A percentile compares a stretch with the other conserved stretches of the same genome.
Evolutionary conservation across 2,113 vertebrate species (phyloP).

Genomic region (Myanophis thanlyinensis): DNA sequence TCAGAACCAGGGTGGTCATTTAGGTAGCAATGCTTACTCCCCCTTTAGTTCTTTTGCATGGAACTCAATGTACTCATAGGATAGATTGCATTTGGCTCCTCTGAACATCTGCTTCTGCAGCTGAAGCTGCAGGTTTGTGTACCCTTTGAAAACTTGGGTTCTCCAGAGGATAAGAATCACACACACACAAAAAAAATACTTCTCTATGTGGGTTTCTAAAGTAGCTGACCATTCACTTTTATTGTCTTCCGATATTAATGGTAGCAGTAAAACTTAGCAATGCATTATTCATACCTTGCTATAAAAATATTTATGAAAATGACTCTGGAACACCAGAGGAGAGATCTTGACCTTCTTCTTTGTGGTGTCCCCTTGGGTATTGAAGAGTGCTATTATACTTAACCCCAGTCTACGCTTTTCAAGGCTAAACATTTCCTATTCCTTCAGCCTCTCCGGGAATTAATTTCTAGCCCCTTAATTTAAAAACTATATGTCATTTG

Average conservation of each 20-base stretch:
- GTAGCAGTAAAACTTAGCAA: neutral
- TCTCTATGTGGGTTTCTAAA: constrained; percentile 30
- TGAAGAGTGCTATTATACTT: neutral
- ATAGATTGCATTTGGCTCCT: constrained; percentile 21
- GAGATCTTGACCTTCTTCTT: neutral
- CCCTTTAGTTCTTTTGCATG: neutral
- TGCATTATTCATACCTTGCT: neutral
- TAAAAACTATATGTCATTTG: neutral
- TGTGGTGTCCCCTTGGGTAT: neutral
- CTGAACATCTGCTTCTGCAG: constrained; percentile 59
- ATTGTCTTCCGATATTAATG: fast-evolving
- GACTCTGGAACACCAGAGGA: neutral
- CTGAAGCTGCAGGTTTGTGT: constrained; percentile 37
- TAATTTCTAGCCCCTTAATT: neutral
- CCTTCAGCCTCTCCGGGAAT: neutral
- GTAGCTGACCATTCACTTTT: neutral
- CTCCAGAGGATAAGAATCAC: constrained; percentile 41
- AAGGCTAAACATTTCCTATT: neutral
- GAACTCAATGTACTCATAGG: neutral
- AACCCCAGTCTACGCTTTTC: neutral
- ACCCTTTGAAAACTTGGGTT: constrained; percentile 28
- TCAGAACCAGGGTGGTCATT: constrained; percentile 10
- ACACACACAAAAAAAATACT: constrained; percentile 26
- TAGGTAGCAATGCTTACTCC: constrained; percentile 32
- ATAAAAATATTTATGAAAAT: neutral